A percentile compares a stretch with the other conserved stretches of the same genome.
These are phyloP conservation scores for Limnodromus scolopaceus DNA, from an alignment of 2,797 vertebrate genomes.

Conservation along the genomic window DNA sequence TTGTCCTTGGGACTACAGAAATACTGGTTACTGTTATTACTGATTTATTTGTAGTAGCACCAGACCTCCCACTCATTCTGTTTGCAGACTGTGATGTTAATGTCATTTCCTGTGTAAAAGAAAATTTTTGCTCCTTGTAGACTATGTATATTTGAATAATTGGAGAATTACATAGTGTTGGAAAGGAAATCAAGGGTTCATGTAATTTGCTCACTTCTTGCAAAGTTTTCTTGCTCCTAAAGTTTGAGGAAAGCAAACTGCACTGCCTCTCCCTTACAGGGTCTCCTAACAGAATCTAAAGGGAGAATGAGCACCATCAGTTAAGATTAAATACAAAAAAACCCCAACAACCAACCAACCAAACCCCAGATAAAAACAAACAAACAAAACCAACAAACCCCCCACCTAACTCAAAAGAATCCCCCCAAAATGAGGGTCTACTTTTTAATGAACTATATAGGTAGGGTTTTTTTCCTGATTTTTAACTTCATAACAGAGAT, in stretches of 20 bases:
- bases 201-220: not conserved
- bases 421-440: not conserved
- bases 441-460: not conserved
- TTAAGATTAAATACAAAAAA: not conserved
- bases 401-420: not conserved
- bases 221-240: not conserved
- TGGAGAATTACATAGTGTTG: fast-evolving
- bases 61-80: not conserved
- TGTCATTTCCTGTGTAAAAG: not conserved
- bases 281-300: not conserved
- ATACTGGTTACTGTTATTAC: not conserved
- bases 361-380: fast-evolving
- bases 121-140: not conserved
- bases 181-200: not conserved
- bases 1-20: not conserved
- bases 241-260: not conserved
- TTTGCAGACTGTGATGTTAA: not conserved
- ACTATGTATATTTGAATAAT: not conserved
- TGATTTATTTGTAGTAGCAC: not conserved
- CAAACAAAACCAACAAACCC: not conserved
- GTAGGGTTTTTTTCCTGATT: not conserved
- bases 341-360: not conserved
- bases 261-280: not conserved
- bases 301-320: not conserved
- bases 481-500: not conserved